Percentiles rank a stretch among this genome's conserved stretches.
phyloP scores from a whole-genome alignment of 2,113 vertebrate genomes.

The Morphnarchus princeps region DNA sequence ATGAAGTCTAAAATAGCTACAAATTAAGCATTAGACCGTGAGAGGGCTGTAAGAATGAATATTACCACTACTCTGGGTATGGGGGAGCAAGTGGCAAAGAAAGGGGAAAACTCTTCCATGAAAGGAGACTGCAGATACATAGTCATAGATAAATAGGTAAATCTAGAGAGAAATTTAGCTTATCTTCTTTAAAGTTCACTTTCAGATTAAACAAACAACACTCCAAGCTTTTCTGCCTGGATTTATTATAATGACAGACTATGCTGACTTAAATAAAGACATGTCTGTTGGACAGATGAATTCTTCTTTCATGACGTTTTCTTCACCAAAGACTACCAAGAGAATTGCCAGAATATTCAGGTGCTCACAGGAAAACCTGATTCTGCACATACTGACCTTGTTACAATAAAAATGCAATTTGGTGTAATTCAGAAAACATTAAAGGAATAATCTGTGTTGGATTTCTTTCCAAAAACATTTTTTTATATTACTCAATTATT shows the following conservation, averaged over 20 bases:
- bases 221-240: background rate
- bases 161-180: background rate
- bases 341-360: background rate
- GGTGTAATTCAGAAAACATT: background rate
- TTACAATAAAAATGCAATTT: background rate
- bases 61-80: background rate
- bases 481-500: background rate
- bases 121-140: background rate
- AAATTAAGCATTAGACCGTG: background rate
- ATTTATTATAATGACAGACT: background rate
- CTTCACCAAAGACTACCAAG: background rate
- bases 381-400: background rate
- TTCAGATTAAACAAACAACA: background rate
- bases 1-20: background rate
- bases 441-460: background rate
- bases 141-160: background rate
- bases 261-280: background rate
- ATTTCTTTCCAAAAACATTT: background rate
- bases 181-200: background rate
- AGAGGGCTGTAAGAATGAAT: background rate
- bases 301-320: background rate
- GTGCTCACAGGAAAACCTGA: background rate
- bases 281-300: background rate
- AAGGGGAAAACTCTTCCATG: background rate
- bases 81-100: background rate